Conservation (phyloP, 2,113 vertebrate genomes). For the Bubo bubo region DNA sequence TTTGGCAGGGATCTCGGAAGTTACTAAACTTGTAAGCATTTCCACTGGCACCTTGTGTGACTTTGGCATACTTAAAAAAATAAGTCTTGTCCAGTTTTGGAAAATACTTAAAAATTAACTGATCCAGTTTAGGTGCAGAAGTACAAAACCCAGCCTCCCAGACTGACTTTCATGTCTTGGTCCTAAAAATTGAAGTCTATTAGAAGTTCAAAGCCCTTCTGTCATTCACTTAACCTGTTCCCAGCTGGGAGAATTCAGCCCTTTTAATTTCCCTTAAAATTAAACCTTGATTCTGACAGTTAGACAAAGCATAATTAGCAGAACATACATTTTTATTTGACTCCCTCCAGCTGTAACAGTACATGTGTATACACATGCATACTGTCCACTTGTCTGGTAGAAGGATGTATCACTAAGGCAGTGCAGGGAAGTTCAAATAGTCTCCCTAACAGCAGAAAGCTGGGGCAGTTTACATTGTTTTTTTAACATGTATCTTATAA, state of each 20-base stretch:
- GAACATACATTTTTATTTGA: not conserved
- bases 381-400: not conserved
- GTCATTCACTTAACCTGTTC: not conserved
- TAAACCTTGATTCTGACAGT: not conserved
- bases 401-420: not conserved
- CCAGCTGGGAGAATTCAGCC: not conserved
- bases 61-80: not conserved
- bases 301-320: not conserved
- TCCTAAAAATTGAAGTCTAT: not conserved
- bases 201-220: not conserved
- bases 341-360: not conserved
- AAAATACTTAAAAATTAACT: not conserved
- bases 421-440: not conserved
- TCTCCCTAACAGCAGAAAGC: not conserved
- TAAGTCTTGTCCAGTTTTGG: not conserved
- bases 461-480: not conserved
- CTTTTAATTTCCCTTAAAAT: not conserved
- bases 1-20: not conserved
- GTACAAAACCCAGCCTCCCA: not conserved
- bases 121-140: not conserved
- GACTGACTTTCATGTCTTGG: not conserved
- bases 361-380: not conserved
- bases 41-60: not conserved
- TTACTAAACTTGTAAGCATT: not conserved
- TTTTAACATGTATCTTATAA: not conserved